Conservation (phyloP, 2,113 vertebrate species). For the Columba janthina region DNA sequence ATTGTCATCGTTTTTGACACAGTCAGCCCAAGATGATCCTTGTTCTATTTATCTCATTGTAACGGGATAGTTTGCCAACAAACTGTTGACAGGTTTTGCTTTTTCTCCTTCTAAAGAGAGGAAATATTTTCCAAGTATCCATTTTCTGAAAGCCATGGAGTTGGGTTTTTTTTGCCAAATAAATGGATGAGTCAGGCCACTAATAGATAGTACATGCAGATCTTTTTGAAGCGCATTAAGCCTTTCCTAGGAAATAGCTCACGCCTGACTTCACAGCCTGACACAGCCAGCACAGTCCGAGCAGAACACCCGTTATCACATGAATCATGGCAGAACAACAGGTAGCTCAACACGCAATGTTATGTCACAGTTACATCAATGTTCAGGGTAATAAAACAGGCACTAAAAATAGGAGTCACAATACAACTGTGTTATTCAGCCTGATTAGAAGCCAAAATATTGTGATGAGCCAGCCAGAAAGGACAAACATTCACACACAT, state of each 20-base stretch:
- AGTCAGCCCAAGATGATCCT: not conserved
- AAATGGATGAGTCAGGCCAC: slow-evolving; percentile 11
- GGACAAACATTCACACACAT: not conserved
- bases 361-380: not conserved
- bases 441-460: not conserved
- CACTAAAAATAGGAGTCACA: not conserved
- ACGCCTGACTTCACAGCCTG: not conserved
- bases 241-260: not conserved
- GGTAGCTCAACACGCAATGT: not conserved
- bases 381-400: not conserved
- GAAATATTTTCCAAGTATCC: not conserved
- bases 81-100: fast-evolving
- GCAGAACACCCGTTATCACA: not conserved
- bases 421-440: not conserved
- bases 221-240: not conserved
- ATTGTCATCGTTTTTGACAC: not conserved
- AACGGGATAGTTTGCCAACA: not conserved
- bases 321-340: not conserved
- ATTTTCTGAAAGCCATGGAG: not conserved
- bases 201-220: slow-evolving; percentile 37
- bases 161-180: not conserved
- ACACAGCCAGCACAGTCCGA: fast-evolving
- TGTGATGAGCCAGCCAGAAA: not conserved
- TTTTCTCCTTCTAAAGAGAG: not conserved
- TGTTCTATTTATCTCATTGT: not conserved